Conservation (phyloP, 2,797 vertebrate genomes). For the Eulemur coronatus region DNA sequence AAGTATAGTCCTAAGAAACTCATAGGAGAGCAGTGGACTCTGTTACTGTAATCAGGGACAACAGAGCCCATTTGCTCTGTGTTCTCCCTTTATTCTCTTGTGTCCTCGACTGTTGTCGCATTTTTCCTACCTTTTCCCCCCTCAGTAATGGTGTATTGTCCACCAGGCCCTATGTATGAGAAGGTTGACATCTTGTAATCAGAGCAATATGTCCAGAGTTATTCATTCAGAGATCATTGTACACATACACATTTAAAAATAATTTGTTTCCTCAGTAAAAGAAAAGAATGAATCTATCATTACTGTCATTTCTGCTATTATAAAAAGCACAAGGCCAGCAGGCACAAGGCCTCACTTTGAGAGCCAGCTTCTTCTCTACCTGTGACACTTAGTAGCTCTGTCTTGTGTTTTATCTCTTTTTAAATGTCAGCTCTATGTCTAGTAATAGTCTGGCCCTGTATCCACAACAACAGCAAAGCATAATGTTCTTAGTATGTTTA, state of each 20-base stretch:
- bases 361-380: background rate
- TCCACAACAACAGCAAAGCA: background rate
- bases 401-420: background rate
- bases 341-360: background rate
- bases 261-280: background rate
- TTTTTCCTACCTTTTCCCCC: background rate
- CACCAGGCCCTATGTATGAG: background rate
- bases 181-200: background rate
- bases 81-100: background rate
- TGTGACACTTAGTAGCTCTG: background rate
- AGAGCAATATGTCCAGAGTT: background rate
- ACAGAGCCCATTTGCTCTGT: background rate
- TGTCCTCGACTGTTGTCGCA: background rate
- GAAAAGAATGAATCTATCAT: background rate
- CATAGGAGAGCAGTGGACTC: background rate
- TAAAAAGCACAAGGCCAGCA: background rate
- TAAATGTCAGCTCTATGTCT: conserved; percentile 35
- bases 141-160: background rate
- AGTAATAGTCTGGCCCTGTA: background rate
- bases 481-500: background rate
- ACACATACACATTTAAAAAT: background rate
- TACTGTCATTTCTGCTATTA: background rate
- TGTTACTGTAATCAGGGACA: background rate
- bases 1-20: background rate
- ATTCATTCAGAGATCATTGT: background rate